phyloP scores from a whole-genome alignment of 2,113 vertebrate species.

The Ailuropoda melanoleuca region DNA sequence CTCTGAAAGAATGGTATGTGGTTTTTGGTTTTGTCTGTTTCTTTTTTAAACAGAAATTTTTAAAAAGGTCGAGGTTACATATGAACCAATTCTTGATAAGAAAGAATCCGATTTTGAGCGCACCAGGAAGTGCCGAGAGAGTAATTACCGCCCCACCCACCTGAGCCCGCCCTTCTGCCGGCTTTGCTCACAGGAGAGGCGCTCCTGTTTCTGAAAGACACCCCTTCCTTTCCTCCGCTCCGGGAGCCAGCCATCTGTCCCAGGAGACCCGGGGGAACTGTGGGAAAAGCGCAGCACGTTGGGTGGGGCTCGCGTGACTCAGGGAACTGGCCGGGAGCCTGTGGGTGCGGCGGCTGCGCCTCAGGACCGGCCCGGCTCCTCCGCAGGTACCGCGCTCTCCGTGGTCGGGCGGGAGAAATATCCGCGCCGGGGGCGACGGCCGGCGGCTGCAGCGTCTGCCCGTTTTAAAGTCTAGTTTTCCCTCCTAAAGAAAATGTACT shows the following conservation, averaged over 20 bases:
- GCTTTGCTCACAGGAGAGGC: neutral
- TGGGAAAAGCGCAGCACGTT: neutral
- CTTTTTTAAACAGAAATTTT: neutral
- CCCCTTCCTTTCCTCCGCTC: neutral
- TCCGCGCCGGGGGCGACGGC: neutral
- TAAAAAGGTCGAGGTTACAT: neutral
- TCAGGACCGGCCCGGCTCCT: constrained; percentile 23
- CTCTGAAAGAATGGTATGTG: neutral
- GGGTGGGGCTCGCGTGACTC: constrained; percentile 52
- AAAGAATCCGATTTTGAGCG: neutral
- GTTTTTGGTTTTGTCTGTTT: neutral
- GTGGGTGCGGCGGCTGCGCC: constrained; percentile 49
- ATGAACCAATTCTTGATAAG: neutral
- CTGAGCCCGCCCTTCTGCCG: neutral
- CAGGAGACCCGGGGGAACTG: neutral
- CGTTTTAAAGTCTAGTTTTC: neutral
- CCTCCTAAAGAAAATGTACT: neutral
- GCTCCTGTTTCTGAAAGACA: neutral
- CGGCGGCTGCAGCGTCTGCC: fast-evolving
- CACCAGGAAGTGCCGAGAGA: neutral
- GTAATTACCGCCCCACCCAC: neutral
- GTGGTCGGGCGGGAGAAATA: neutral
- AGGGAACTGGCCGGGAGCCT: neutral
- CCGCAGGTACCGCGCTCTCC: neutral
- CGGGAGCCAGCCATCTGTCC: neutral